These are phyloP conservation scores for Drosophila algonquin DNA, from an alignment of 2,888 invertebrate genomes.

Conservation along the genomic window DNA sequence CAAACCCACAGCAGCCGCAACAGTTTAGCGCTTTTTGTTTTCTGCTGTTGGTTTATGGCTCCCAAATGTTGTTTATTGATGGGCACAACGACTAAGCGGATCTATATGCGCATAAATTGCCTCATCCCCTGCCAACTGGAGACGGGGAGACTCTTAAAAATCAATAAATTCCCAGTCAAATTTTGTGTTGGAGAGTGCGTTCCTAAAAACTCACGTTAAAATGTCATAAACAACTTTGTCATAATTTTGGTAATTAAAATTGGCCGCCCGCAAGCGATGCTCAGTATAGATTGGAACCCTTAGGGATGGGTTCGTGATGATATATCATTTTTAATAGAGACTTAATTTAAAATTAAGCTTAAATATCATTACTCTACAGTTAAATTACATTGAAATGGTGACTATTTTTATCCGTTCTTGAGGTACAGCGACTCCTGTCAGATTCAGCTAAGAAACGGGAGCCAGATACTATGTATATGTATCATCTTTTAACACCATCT, in stretches of 20 bases:
- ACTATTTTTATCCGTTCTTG: too few relatives aligned
- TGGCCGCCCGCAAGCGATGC: conserved; percentile 65
- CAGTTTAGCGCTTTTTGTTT: conserved; percentile 70
- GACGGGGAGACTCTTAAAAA: conserved; percentile 67
- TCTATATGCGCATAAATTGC: conserved; percentile 61
- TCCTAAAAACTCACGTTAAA: conserved; percentile 66
- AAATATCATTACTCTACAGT: too few relatives aligned
- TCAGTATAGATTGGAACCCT: conserved; percentile 5
- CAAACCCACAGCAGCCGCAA: conserved; percentile 55
- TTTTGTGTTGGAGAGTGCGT: conserved; percentile 48
- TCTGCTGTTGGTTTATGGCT: conserved; percentile 51
- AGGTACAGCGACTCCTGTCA: too few relatives aligned
- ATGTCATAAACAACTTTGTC: conserved; percentile 79
- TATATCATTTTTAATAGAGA: neutral
- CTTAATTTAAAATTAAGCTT: too few relatives aligned
- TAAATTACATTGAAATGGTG: too few relatives aligned
- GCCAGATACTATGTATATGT: too few relatives aligned
- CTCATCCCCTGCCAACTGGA: conserved; percentile 28
- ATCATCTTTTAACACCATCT: too few relatives aligned
- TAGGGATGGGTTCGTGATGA: conserved; percentile 3
- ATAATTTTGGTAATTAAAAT: conserved; percentile 81
- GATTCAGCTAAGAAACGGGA: too few relatives aligned
- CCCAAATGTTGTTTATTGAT: conserved; percentile 70
- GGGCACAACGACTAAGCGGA: conserved; percentile 74
- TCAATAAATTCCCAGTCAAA: conserved; percentile 73